Base-by-base conservation (phyloP, 1,140 invertebrate species). In the Doryteuthis pealeii region DNA sequence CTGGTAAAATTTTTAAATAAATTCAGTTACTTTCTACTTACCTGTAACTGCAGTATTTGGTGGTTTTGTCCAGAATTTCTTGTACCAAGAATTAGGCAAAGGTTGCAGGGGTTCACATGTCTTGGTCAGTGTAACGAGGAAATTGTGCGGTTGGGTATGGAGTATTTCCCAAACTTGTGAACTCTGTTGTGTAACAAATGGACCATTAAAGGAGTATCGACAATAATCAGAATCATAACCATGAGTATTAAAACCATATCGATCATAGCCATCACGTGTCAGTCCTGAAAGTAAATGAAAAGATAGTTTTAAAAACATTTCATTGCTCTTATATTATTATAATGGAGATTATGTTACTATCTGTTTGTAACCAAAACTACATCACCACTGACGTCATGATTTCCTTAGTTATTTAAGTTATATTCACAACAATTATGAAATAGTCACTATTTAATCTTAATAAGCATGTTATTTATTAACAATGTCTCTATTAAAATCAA, bases 181-280 rank as follows among this genome's bases (percentile, higher is more conserved):
- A 10, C 79, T 80, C 12, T 82, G 79, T 1, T 75, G 62, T 0
- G 78, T 67, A 68, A 75, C 74, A 75, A 82, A 83, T 5, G 84
- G 84, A n/a, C 84, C 82, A 45, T 79, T 73, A 73, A 75, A 80
- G 26, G 76, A 70, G 73, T 79, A 84, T 76, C 79, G 81, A 79
- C 84, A 85, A 43, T 76, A 58, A 66, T 82, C 72, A 3, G 74
- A 73, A 72, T 84, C 79, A 65, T 81, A 79, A 10, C 82, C 82
- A 54, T 69, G 32, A n/a, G 66, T 35, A 31, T 72, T 73, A 77
- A 83, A 84, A 12, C 83, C 82, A 79, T 78, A 84, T 49, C 74
- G 77, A 66, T 82, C 81, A 45, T 71, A 78, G n/a, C 81, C 83
- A 73, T 81, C 74, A 62, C 6, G 45, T 54, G 76, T 78, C 14